Evolutionary conservation across 2,888 invertebrate genomes (phyloP).

Genomic region (Lasioglossum villosulum): DNA sequence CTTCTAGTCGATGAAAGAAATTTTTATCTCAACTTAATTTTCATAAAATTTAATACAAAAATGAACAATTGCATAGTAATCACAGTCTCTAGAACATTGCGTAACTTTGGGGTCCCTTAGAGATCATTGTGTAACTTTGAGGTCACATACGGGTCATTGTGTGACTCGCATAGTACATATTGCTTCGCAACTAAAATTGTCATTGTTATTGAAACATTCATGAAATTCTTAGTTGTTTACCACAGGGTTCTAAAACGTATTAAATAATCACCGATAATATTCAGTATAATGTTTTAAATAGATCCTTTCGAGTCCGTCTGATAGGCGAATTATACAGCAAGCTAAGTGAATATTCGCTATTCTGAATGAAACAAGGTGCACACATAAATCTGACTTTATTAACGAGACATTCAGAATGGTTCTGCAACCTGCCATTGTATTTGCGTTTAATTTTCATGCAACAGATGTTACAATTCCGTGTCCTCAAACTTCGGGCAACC

Average conservation of each 20-base stretch:
- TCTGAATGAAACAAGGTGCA: background rate
- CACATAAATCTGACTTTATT: background rate
- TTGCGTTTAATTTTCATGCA: constrained; percentile 8
- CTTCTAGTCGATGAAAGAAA: background rate
- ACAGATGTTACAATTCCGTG: background rate
- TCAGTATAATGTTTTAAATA: background rate
- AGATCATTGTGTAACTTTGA: background rate
- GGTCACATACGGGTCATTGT: background rate
- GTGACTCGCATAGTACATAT: background rate
- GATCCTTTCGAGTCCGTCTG: background rate
- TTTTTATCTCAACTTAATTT: background rate
- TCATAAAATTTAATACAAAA: background rate
- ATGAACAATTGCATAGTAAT: background rate
- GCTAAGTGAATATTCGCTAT: background rate
- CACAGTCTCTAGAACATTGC: background rate
- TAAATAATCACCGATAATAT: background rate
- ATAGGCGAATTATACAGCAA: background rate
- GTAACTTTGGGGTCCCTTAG: background rate
- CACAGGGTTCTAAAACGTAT: background rate
- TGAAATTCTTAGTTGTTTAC: background rate
- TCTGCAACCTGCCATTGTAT: background rate
- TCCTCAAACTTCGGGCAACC: background rate
- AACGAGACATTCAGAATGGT: background rate
- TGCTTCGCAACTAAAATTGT: background rate
- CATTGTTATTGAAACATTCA: background rate